These are phyloP conservation scores for Trissolcus brochymenae DNA, from an alignment of 2,888 invertebrate species.

Conservation along the genomic window DNA sequence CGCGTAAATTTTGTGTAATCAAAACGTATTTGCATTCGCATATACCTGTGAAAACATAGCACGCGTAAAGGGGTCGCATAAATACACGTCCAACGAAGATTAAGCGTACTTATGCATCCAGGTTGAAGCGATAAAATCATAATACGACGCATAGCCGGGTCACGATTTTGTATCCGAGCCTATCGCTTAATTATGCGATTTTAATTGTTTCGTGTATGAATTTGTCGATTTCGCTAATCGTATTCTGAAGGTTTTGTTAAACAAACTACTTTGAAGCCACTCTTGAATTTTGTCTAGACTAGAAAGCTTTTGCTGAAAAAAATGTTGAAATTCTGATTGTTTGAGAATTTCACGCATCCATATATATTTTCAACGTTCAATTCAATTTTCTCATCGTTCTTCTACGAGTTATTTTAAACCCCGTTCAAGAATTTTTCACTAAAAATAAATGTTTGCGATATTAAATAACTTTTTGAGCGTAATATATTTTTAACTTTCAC, in stretches of 20 bases:
- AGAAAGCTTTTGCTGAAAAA: no score
- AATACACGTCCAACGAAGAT: conserved; percentile 64
- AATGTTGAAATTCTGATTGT: no score
- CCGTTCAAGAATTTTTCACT: no score
- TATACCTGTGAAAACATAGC: conserved; percentile 31
- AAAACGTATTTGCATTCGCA: conserved; percentile 41
- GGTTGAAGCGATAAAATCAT: conserved; percentile 66
- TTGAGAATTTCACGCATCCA: no score
- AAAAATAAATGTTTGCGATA: background rate
- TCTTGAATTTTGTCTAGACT: no score
- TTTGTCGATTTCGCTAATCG: no score
- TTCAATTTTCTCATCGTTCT: no score
- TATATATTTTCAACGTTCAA: no score
- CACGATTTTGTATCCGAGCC: conserved; percentile 7
- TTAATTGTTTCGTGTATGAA: conserved; percentile 1
- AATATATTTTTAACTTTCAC: background rate
- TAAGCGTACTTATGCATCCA: conserved; percentile 66
- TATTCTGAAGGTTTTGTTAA: no score
- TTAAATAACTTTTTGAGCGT: background rate
- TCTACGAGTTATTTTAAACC: no score
- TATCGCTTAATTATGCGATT: conserved; percentile 11
- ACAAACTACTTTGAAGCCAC: no score
- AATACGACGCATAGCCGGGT: conserved; percentile 36
- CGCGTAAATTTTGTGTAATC: conserved; percentile 30
- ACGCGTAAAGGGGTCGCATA: conserved; percentile 61